These are phyloP conservation scores for Gambelia wislizenii DNA, from an alignment of 2,797 vertebrate genomes.

Conservation along the genomic window DNA sequence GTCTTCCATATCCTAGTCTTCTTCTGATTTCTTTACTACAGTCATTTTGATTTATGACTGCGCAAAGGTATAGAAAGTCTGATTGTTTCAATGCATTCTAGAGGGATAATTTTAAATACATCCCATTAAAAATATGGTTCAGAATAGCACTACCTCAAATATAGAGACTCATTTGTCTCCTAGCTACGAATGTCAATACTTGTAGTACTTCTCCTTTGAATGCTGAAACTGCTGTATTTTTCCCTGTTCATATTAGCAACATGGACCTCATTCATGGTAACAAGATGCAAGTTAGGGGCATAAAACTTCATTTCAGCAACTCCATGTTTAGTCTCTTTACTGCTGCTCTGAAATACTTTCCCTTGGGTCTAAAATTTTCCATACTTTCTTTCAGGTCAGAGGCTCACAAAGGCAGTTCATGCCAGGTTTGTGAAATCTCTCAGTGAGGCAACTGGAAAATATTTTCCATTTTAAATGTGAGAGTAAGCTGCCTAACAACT, in stretches of 20 bases:
- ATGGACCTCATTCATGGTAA: neutral
- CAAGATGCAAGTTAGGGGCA: constrained; percentile 26
- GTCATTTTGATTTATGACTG: too few species aligned
- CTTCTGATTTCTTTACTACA: too few species aligned
- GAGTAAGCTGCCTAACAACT: neutral
- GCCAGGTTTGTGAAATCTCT: constrained; percentile 3
- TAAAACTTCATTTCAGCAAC: constrained; percentile 43
- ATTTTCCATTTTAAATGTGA: neutral
- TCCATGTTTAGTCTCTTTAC: constrained; percentile 29
- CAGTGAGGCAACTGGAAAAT: neutral
- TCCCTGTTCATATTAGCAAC: neutral
- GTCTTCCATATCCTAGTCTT: too few species aligned
- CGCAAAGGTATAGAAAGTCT: too few species aligned
- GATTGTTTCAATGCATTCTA: too few species aligned
- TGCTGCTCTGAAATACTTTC: constrained; percentile 43
- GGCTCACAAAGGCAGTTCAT: neutral
- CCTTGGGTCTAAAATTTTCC: neutral
- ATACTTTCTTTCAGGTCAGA: constrained; percentile 43
- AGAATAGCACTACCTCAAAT: neutral
- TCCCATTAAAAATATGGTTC: neutral
- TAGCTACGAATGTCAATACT: neutral
- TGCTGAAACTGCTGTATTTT: neutral
- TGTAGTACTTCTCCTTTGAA: neutral
- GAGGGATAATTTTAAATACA: neutral
- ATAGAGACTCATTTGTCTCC: too few species aligned